A percentile compares a stretch with the other conserved stretches of the same genome.
Conservation (phyloP, 2,888 invertebrate genomes). For the Volucella bombylans region DNA sequence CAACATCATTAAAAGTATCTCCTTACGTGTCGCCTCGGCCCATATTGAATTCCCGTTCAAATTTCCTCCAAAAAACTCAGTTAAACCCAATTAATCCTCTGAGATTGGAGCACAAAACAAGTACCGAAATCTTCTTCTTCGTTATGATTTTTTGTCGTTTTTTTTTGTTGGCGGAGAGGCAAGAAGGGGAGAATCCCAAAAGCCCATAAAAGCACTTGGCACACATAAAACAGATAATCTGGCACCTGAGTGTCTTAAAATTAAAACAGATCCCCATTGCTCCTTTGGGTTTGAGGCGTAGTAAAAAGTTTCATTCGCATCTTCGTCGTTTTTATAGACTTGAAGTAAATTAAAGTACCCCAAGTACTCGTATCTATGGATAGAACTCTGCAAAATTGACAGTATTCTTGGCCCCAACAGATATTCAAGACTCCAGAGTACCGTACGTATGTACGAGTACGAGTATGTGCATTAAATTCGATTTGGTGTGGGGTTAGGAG, state of each 20-base stretch:
- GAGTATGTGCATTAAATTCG: slow-evolving; percentile 66
- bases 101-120: slow-evolving; percentile 66
- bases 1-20: slow-evolving; percentile 45
- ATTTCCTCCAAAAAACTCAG: slow-evolving; percentile 45
- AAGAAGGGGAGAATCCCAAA: neutral
- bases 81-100: slow-evolving; percentile 69
- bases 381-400: neutral
- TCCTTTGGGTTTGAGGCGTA: slow-evolving; percentile 4
- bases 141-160: neutral
- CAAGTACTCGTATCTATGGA: slow-evolving; percentile 12
- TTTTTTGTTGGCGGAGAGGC: neutral
- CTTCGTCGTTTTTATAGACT: slow-evolving; percentile 33
- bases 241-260: slow-evolving; percentile 74
- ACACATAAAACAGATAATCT: slow-evolving; percentile 72
- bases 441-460: neutral
- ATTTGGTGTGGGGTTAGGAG: slow-evolving; percentile 40
- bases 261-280: slow-evolving; percentile 66
- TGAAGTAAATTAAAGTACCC: slow-evolving; percentile 56
- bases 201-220: slow-evolving; percentile 68
- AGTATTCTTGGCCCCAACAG: neutral
- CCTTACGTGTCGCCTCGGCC: neutral
- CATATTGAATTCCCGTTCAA: slow-evolving; percentile 45
- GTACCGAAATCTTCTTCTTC: slow-evolving; percentile 21
- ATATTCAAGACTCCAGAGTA: no score
- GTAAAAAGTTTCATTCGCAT: neutral